phyloP scores from a whole-genome alignment of 1,140 invertebrate species.

The Zaprionus davidi region DNA sequence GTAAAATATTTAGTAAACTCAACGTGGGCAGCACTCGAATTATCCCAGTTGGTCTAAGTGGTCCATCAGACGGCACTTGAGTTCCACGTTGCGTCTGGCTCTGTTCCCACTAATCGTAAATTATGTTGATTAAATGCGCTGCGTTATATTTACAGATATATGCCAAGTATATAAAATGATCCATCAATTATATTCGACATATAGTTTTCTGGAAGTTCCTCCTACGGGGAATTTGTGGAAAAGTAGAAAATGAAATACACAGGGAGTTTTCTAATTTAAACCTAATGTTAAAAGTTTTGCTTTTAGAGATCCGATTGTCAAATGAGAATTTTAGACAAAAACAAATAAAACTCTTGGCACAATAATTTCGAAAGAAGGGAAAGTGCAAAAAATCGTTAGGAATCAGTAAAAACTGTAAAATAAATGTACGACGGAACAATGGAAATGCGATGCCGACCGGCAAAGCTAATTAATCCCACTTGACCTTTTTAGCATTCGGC shows the following conservation, averaged over 20 bases:
- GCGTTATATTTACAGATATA: neutral
- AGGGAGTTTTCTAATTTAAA: neutral
- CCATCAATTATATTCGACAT: neutral
- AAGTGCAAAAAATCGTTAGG: neutral
- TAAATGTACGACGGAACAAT: slow-evolving; percentile 18
- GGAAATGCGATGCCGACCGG: slow-evolving; percentile 16
- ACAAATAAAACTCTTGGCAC: neutral
- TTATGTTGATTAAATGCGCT: neutral
- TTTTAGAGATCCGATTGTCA: neutral
- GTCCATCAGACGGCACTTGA: neutral
- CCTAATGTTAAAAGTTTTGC: neutral
- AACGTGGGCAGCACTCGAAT: slow-evolving; percentile 16
- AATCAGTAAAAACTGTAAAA: slow-evolving; percentile 20
- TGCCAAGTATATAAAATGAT: neutral
- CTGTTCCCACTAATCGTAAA: neutral
- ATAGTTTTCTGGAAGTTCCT: neutral
- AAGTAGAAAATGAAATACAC: neutral
- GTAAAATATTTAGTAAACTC: slow-evolving; percentile 53
- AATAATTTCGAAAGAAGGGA: neutral
- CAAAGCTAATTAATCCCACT: slow-evolving; percentile 50
- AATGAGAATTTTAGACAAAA: neutral
- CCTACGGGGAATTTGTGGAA: neutral
- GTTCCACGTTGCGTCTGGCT: neutral
- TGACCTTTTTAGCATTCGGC: slow-evolving; percentile 42
- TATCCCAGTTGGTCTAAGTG: slow-evolving; percentile 2